Evolutionary conservation across 1,140 invertebrate genomes (phyloP).

Genomic region (Calosoma granatense): DNA sequence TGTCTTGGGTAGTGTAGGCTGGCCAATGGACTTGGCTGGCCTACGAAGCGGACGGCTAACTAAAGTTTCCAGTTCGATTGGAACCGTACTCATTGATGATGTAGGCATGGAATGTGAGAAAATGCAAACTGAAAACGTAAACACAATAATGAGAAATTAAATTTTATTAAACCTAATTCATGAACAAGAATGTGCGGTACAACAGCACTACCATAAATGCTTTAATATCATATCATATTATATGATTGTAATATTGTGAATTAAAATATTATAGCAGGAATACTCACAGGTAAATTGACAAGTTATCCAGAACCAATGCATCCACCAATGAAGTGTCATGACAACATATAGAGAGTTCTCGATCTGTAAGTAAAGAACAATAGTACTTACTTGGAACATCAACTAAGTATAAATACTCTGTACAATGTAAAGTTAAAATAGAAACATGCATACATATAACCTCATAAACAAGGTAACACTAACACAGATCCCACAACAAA

Average conservation of each 20-base stretch:
- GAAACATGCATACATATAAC: background rate
- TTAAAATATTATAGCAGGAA: too few species aligned
- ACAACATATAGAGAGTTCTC: constrained; percentile 32
- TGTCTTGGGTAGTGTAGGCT: background rate
- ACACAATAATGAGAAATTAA: too few species aligned
- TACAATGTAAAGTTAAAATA: background rate
- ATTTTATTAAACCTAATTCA: too few species aligned
- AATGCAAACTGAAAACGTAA: background rate
- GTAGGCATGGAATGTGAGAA: background rate
- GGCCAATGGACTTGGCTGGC: background rate
- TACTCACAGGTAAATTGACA: constrained; percentile 37
- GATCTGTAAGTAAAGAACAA: background rate
- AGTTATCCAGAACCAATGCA: constrained; percentile 62
- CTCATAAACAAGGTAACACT: background rate
- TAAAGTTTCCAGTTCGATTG: background rate
- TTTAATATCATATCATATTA: too few species aligned
- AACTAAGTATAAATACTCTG: background rate
- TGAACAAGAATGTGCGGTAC: too few species aligned
- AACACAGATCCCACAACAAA: background rate
- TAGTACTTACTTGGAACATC: background rate
- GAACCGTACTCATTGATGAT: background rate
- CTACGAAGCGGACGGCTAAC: background rate
- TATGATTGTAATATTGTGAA: too few species aligned
- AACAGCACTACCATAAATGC: too few species aligned
- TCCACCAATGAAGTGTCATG: constrained; percentile 62